These are phyloP conservation scores for Esox masquinongy DNA, from an alignment of 2,797 vertebrate genomes.

Conservation along the genomic window DNA sequence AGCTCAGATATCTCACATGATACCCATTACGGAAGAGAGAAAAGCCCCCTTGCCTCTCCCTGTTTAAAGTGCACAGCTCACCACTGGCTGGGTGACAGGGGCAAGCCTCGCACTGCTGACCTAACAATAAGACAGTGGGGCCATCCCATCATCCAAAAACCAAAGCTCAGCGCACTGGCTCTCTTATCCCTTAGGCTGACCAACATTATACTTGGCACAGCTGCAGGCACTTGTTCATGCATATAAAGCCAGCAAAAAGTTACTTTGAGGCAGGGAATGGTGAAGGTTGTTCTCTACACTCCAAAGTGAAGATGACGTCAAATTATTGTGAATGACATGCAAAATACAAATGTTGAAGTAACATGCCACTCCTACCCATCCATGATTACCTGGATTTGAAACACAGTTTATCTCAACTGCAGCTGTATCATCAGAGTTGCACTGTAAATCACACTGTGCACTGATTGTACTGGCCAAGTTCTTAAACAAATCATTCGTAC, in stretches of 20 bases:
- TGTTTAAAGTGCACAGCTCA: slow-evolving; percentile 77
- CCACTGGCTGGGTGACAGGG: slow-evolving; percentile 72
- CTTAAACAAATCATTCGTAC: background rate
- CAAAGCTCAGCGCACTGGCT: slow-evolving; percentile 33
- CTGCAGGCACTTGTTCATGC: background rate
- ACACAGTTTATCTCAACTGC: background rate
- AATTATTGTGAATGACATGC: background rate
- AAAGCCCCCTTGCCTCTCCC: slow-evolving; percentile 61
- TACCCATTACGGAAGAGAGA: slow-evolving; percentile 79
- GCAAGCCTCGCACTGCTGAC: slow-evolving; percentile 74
- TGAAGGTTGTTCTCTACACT: background rate
- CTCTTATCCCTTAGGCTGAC: slow-evolving; percentile 15
- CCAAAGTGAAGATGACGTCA: background rate
- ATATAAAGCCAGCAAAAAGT: background rate
- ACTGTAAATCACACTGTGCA: background rate
- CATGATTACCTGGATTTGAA: background rate
- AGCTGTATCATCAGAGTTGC: background rate
- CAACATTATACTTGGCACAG: background rate
- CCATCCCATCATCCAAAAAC: slow-evolving; percentile 36
- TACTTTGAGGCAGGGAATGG: background rate
- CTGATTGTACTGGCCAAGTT: background rate
- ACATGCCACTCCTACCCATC: background rate
- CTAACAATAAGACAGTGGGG: slow-evolving; percentile 68
- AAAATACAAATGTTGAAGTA: background rate
- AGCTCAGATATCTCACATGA: slow-evolving; percentile 81